These are phyloP conservation scores for Phoeniculus purpureus DNA, from an alignment of 2,797 vertebrate species.

Conservation along the genomic window DNA sequence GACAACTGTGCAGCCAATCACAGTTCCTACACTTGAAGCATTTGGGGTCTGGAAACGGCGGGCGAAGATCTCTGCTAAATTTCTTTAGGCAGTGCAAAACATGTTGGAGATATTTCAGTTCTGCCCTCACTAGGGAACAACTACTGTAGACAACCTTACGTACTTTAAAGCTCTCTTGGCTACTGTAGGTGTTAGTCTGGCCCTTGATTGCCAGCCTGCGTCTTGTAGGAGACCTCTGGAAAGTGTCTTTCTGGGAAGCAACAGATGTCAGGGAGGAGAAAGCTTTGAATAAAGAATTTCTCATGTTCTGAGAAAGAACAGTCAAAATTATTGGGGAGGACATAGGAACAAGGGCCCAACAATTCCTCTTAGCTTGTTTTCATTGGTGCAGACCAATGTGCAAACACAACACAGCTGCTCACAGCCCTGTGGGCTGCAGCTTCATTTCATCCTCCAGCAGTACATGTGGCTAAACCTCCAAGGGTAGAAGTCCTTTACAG, in stretches of 20 bases:
- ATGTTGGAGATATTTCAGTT: not conserved
- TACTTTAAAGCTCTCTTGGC: not conserved
- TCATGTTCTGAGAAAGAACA: not conserved
- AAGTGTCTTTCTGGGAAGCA: not conserved
- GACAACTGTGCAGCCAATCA: not conserved
- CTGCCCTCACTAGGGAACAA: not conserved
- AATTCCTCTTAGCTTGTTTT: not conserved
- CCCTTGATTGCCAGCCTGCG: not conserved
- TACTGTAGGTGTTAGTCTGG: not conserved
- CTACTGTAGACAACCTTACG: not conserved
- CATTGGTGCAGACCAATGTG: not conserved
- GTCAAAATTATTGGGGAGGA: fast-evolving
- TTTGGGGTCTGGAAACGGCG: not conserved
- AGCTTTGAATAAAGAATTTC: not conserved
- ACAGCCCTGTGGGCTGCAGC: not conserved
- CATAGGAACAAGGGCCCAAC: not conserved
- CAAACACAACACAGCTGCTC: not conserved
- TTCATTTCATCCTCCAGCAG: not conserved
- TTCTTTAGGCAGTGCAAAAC: not conserved
- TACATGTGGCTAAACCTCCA: not conserved
- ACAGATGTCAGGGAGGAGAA: not conserved
- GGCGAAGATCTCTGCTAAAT: not conserved
- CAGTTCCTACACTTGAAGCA: not conserved
- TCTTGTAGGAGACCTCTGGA: not conserved
- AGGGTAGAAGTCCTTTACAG: not conserved